Conservation (phyloP, 1,140 invertebrate species). For the Zaprionus davidi region DNA sequence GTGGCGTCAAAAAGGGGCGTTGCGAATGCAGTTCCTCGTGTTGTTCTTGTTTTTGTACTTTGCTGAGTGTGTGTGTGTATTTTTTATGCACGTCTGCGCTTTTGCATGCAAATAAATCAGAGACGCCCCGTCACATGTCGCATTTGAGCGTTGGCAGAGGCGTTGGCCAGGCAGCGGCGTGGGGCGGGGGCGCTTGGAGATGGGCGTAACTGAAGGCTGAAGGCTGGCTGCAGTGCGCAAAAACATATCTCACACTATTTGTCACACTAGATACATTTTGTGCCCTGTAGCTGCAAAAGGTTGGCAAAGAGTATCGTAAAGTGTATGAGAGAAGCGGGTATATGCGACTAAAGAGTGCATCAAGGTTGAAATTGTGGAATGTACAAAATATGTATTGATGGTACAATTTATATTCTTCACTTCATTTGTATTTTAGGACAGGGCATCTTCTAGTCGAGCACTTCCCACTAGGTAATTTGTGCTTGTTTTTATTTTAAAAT, state of each 20-base stretch:
- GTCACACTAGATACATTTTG: constrained; percentile 74
- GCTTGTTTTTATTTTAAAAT: constrained; percentile 69
- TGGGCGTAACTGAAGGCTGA: constrained; percentile 17
- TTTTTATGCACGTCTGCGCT: constrained; percentile 66
- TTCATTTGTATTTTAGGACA: not conserved
- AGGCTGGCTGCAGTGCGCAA: constrained; percentile 70
- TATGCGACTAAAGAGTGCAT: not conserved
- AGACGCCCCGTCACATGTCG: constrained; percentile 73
- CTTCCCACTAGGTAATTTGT: not conserved
- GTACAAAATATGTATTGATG: not conserved
- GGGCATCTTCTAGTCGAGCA: not conserved
- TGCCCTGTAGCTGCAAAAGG: constrained; percentile 10
- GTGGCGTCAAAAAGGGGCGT: constrained; percentile 78
- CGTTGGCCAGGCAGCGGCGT: not conserved
- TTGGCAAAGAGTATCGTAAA: not conserved
- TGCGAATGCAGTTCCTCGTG: constrained; percentile 34
- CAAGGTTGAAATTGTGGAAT: not conserved
- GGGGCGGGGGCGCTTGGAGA: not conserved
- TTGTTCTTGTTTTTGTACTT: constrained; percentile 30
- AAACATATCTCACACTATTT: constrained; percentile 82
- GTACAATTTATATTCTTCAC: not conserved
- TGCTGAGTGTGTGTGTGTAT: constrained; percentile 27
- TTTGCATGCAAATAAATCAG: constrained; percentile 84
- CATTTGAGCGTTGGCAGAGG: constrained; percentile 36
- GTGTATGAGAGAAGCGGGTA: not conserved